Percentiles rank a stretch among this genome's conserved stretches.
phyloP scores from a whole-genome alignment of 2,113 vertebrate species.

The Anarhynchus alexandrinus region DNA sequence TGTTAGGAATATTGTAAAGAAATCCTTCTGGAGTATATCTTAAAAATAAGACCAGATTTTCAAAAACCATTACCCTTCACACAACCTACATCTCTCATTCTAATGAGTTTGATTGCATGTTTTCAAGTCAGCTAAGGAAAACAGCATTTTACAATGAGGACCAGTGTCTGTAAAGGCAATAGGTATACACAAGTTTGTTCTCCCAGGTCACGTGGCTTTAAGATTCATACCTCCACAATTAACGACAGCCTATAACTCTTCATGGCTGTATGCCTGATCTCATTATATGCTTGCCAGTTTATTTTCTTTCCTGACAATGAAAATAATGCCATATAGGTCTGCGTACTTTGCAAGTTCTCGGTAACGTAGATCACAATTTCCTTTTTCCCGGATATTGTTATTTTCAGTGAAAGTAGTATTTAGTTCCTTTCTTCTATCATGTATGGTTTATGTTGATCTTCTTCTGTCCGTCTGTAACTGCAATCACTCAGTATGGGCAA shows the following conservation, averaged over 20 bases:
- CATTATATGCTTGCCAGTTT: neutral
- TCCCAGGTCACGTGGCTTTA: neutral
- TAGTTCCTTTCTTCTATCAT: neutral
- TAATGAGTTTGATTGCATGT: neutral
- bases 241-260: neutral
- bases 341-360: neutral
- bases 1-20: neutral
- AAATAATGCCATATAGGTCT: neutral
- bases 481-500: neutral
- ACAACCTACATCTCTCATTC: neutral
- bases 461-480: neutral
- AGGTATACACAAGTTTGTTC: neutral
- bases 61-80: neutral
- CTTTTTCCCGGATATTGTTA: neutral
- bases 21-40: neutral
- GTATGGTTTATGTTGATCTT: neutral
- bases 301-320: neutral
- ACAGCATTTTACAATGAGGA: neutral
- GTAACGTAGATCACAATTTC: neutral
- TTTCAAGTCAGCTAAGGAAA: neutral
- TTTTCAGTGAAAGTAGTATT: neutral
- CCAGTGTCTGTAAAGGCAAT: neutral
- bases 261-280: neutral
- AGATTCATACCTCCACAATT: neutral
- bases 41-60: neutral